Conservation (phyloP, 2,797 vertebrate genomes). For the Acipenser transmontanus region DNA sequence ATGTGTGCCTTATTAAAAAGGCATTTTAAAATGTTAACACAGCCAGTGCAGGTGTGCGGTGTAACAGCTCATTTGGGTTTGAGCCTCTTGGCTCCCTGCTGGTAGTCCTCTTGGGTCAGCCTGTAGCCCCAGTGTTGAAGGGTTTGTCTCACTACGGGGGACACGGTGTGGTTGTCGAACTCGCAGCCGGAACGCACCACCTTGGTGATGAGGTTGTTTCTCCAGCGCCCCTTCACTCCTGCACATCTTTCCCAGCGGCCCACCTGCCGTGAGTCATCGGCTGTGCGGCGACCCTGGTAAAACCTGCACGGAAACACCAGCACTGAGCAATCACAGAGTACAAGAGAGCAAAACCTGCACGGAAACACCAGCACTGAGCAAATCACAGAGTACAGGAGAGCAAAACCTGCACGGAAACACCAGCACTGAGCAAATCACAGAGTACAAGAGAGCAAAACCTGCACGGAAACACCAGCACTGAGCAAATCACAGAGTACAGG, state of each 20-base stretch:
- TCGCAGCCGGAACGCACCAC: slow-evolving; percentile 21
- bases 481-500: no score
- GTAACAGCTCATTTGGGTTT: slow-evolving; percentile 11
- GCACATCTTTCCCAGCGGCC: slow-evolving; percentile 30
- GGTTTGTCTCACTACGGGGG: slow-evolving; percentile 31
- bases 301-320: slow-evolving; percentile 18
- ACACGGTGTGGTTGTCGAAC: slow-evolving; percentile 24
- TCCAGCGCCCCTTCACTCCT: slow-evolving; percentile 26
- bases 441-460: no score
- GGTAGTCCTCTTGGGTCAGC: slow-evolving; percentile 27
- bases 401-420: no score
- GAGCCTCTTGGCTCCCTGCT: slow-evolving; percentile 24
- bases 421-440: no score
- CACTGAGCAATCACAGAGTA: no score
- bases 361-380: no score
- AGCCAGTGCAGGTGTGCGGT: not conserved
- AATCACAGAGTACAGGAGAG: no score
- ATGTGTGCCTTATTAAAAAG: no score
- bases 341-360: no score
- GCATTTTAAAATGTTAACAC: no score
- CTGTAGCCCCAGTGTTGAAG: slow-evolving; percentile 32
- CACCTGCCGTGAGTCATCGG: slow-evolving; percentile 27
- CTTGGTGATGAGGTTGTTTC: slow-evolving; percentile 31
- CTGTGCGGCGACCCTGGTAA: slow-evolving; percentile 26
- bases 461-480: no score